Conservation (phyloP, 64 coral and sea anemone genomes). For the Pocillopora verrucosa region DNA sequence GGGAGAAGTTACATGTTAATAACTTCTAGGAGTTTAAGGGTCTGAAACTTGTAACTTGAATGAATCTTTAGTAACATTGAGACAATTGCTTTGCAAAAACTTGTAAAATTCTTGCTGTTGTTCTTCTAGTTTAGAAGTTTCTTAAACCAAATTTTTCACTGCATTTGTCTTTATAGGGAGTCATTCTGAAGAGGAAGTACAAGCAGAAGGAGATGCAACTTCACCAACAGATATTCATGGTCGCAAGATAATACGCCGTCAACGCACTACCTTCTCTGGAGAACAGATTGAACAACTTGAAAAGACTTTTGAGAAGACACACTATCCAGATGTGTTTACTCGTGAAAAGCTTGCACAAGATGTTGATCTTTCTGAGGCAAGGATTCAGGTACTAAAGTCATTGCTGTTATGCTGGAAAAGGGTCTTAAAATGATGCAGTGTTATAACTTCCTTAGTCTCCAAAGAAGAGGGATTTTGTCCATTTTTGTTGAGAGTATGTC, state of each 20-base stretch:
- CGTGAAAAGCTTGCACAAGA: constrained; percentile 89
- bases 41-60: too few species aligned
- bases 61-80: too few species aligned
- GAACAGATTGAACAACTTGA: constrained; percentile 98
- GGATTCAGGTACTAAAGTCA: constrained; percentile 98
- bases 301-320: constrained; percentile 93
- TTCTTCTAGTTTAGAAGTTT: too few species aligned
- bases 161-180: constrained; percentile 60
- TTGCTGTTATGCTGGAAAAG: constrained; percentile 94
- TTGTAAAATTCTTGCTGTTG: too few species aligned
- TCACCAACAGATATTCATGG: constrained; percentile 59
- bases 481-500: background rate
- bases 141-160: background rate
- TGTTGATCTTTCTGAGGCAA: constrained; percentile 94
- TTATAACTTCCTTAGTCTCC: background rate
- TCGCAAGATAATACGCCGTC: constrained; percentile 67
- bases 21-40: too few species aligned
- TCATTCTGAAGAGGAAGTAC: constrained; percentile 79
- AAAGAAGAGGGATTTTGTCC: constrained; percentile 33
- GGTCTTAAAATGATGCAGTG: constrained; percentile 24
- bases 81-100: too few species aligned
- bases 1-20: too few species aligned
- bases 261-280: constrained; percentile 86
- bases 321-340: constrained; percentile 97
- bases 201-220: constrained; percentile 62